These are phyloP conservation scores for Phenganax subtilis DNA, from an alignment of 92 coral and sea anemone species.

Conservation along the genomic window DNA sequence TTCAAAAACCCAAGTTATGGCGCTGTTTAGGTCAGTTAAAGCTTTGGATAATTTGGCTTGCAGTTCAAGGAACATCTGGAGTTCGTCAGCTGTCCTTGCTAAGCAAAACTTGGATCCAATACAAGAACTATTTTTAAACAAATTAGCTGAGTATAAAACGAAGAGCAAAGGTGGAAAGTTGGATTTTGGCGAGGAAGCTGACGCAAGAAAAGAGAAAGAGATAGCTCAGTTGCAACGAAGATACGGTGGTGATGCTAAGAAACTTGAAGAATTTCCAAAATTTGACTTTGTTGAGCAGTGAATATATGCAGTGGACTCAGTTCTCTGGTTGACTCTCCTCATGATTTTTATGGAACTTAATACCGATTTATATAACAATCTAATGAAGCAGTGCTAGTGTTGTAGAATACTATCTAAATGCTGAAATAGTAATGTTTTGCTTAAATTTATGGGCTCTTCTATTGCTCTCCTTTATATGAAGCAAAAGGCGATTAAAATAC, in stretches of 20 bases:
- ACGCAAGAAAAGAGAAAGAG: slow-evolving; percentile 66
- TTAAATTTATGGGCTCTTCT: no score
- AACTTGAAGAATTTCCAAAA: slow-evolving; percentile 90
- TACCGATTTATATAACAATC: no score
- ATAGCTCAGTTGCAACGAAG: slow-evolving; percentile 78
- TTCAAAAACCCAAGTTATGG: slow-evolving; percentile 6
- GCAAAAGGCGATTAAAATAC: no score
- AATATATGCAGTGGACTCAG: slow-evolving; percentile 6
- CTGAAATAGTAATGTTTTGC: no score
- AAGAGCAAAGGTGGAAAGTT: slow-evolving; percentile 76
- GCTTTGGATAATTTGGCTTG: slow-evolving; percentile 5
- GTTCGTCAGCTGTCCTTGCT: slow-evolving; percentile 57
- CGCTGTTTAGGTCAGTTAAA: slow-evolving; percentile 25
- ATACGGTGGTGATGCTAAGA: slow-evolving; percentile 66
- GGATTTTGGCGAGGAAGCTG: slow-evolving; percentile 71
- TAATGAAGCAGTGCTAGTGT: no score
- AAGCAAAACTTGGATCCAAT: slow-evolving; percentile 86
- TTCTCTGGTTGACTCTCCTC: background rate
- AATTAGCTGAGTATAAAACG: slow-evolving; percentile 78
- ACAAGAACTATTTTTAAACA: slow-evolving; percentile 81
- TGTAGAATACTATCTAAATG: no score
- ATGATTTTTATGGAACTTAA: no score
- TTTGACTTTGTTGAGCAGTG: slow-evolving; percentile 60
- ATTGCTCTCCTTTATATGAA: no score
- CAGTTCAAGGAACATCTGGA: slow-evolving; percentile 54